Evolutionary conservation across 1,140 invertebrate species (phyloP).

Genomic region (Diuraphis noxia): DNA sequence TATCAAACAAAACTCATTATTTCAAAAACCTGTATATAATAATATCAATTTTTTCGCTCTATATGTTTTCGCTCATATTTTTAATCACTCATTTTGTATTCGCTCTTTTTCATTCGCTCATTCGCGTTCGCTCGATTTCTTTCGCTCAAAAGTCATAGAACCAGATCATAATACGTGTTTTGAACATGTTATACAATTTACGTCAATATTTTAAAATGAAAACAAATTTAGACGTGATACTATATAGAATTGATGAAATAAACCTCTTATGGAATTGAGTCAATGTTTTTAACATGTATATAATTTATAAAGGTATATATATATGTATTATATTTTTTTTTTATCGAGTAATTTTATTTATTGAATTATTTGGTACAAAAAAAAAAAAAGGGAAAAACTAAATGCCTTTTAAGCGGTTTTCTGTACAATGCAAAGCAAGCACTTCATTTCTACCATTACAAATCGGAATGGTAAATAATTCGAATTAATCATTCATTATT

Average conservation of each 20-base stretch:
- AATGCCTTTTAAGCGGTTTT: conserved; percentile 10
- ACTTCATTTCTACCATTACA: conserved; percentile 15
- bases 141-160: too few relatives aligned
- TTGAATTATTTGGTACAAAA: background rate
- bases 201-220: background rate
- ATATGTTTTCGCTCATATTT: too few relatives aligned
- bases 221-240: background rate
- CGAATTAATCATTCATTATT: conserved; percentile 32
- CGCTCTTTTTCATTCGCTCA: too few relatives aligned
- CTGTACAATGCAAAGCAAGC: background rate
- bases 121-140: too few relatives aligned
- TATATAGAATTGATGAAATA: background rate
- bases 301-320: background rate
- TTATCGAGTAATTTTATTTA: background rate
- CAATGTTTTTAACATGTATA: too few relatives aligned
- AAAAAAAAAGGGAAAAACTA: background rate
- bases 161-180: background rate
- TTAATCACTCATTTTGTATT: too few relatives aligned
- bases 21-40: too few relatives aligned
- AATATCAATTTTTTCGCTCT: too few relatives aligned
- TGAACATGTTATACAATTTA: background rate
- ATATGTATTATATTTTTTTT: background rate
- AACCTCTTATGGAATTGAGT: background rate
- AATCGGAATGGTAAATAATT: conserved; percentile 14
- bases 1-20: too few relatives aligned